These are phyloP conservation scores for Tenthredo notha DNA, from an alignment of 2,888 invertebrate species.

Conservation along the genomic window DNA sequence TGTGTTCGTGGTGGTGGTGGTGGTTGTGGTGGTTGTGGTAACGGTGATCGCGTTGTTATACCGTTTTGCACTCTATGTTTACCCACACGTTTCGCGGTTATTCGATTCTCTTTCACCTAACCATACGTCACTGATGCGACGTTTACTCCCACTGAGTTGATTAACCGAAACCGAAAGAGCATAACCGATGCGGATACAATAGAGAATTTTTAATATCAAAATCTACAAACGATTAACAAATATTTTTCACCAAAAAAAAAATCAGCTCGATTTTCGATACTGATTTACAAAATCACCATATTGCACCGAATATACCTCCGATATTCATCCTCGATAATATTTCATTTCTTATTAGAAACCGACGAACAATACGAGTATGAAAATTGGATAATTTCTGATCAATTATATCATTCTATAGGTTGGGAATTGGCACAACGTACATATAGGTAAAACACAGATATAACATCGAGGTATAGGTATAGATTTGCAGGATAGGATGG, in stretches of 20 bases:
- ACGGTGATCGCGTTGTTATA: not conserved
- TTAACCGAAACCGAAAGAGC: not conserved
- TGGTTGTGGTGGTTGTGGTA: slow-evolving; percentile 14
- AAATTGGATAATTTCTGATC: slow-evolving; percentile 5
- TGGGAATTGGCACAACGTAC: not conserved
- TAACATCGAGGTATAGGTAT: not conserved
- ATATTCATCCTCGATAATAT: not conserved
- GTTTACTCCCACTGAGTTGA: not conserved
- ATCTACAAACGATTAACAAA: not conserved
- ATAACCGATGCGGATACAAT: not conserved
- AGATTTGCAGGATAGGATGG: not conserved
- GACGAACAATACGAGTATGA: not conserved
- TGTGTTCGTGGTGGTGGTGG: slow-evolving; percentile 13
- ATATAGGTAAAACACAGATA: not conserved
- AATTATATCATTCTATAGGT: not conserved
- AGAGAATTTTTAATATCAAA: not conserved
- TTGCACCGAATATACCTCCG: not conserved
- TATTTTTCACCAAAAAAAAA: not conserved
- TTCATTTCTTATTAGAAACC: slow-evolving; percentile 1
- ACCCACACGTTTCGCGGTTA: slow-evolving; percentile 19
- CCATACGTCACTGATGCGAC: not conserved
- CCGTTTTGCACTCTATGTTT: slow-evolving; percentile 28
- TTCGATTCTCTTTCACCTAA: slow-evolving; percentile 11
- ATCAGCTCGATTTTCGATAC: not conserved
- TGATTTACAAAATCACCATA: not conserved